These are phyloP conservation scores for Clarias pachynema DNA, from an alignment of 2,797 vertebrate species.

Conservation along the genomic window DNA sequence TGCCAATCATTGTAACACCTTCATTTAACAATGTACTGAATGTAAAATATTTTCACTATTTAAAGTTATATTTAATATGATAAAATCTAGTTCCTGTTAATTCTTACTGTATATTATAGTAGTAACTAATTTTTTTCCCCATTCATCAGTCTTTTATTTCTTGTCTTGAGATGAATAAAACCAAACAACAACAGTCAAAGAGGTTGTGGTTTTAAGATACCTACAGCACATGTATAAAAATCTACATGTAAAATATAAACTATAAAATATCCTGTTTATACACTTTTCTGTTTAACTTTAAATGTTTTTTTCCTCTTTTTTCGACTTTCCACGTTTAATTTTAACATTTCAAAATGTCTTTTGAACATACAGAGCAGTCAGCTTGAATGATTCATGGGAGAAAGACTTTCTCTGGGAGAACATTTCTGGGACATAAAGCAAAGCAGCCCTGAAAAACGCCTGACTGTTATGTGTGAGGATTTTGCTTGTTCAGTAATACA, in stretches of 20 bases:
- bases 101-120: background rate
- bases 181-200: background rate
- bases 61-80: background rate
- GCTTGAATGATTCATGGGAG: background rate
- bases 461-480: background rate
- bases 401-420: background rate
- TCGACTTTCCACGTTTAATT: background rate
- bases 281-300: background rate
- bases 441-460: background rate
- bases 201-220: background rate
- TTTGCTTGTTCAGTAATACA: background rate
- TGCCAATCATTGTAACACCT: background rate
- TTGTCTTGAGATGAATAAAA: background rate
- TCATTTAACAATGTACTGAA: background rate
- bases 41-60: background rate
- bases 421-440: no score
- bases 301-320: background rate
- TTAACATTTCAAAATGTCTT: background rate
- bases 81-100: background rate
- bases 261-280: background rate
- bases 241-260: no score
- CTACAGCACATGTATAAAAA: background rate
- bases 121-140: background rate
- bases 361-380: background rate
- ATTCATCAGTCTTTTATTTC: background rate